Evolutionary conservation across 2,888 invertebrate genomes (phyloP).

Genomic region (Drosophila parthenogenetica): DNA sequence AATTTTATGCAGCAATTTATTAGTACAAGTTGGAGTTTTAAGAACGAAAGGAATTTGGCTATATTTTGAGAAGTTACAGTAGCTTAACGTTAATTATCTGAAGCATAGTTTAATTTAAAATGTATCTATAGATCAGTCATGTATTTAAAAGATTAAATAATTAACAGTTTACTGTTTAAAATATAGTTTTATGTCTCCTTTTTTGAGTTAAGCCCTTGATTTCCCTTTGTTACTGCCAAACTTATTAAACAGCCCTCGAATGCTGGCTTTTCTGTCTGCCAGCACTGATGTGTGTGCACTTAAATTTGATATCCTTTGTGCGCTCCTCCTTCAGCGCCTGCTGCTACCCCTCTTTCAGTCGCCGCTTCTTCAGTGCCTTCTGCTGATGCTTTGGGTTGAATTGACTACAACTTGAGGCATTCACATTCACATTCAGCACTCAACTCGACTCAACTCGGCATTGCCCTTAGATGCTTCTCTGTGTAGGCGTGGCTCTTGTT

Average conservation of each 20-base stretch:
- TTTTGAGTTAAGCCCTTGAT: not conserved
- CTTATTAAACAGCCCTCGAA: conserved; percentile 20
- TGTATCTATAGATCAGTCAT: too few species aligned
- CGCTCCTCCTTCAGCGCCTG: conserved; percentile 16
- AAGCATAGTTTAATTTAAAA: too few species aligned
- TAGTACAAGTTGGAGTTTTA: too few species aligned
- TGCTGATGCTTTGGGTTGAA: conserved; percentile 46
- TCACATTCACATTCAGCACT: conserved; percentile 36
- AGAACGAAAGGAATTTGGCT: too few species aligned
- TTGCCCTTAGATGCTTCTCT: conserved; percentile 14
- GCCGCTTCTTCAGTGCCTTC: conserved; percentile 19
- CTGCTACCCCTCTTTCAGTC: not conserved
- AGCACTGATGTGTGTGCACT: conserved; percentile 69
- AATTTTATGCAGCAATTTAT: too few species aligned
- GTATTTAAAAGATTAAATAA: too few species aligned
- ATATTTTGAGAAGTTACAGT: too few species aligned
- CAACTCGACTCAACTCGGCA: conserved; percentile 7
- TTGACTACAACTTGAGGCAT: conserved; percentile 69
- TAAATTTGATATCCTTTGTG: conserved; percentile 80
- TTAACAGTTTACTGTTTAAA: too few species aligned
- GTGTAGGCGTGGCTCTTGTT: conserved; percentile 45
- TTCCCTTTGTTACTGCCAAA: not conserved
- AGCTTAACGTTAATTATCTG: too few species aligned
- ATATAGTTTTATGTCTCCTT: too few species aligned
- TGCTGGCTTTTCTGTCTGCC: conserved; percentile 12